Conservation (phyloP, 2,113 vertebrate genomes). For the Oryzias woworae region DNA sequence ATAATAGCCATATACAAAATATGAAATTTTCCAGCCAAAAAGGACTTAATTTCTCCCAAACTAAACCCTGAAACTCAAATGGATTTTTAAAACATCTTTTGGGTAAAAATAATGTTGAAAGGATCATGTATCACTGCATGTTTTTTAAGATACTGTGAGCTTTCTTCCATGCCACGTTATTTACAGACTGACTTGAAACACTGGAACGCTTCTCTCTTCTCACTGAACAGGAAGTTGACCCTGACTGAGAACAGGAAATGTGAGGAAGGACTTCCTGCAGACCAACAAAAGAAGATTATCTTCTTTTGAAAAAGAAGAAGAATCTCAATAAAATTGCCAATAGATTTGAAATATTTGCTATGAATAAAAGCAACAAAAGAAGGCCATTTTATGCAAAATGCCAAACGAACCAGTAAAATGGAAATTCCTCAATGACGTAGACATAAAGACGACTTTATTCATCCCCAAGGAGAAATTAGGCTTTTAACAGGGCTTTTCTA, state of each 20-base stretch:
- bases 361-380: not conserved
- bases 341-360: too few relatives aligned
- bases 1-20: too few relatives aligned
- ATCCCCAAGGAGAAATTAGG: too few relatives aligned
- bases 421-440: not conserved
- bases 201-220: conserved; percentile 61
- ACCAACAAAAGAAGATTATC: conserved; percentile 62
- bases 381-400: not conserved
- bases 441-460: not conserved
- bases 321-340: conserved; percentile 16
- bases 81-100: too few relatives aligned
- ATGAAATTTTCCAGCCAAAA: too few relatives aligned
- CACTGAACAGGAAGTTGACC: conserved; percentile 81
- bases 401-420: not conserved
- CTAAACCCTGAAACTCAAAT: too few relatives aligned
- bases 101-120: too few relatives aligned
- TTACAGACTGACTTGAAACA: conserved; percentile 22
- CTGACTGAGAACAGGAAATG: conserved; percentile 80
- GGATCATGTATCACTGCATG: too few relatives aligned
- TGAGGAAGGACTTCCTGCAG: conserved; percentile 76
- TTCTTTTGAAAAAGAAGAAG: conserved; percentile 6
- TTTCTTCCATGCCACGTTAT: conserved; percentile 1
- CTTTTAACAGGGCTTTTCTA: too few relatives aligned
- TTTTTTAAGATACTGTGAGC: not conserved
- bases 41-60: too few relatives aligned